Evolutionary conservation across 1,140 invertebrate species (phyloP), one percentile per base, ranked within the genome.

Genomic region (Drosophila simulans): DNA sequence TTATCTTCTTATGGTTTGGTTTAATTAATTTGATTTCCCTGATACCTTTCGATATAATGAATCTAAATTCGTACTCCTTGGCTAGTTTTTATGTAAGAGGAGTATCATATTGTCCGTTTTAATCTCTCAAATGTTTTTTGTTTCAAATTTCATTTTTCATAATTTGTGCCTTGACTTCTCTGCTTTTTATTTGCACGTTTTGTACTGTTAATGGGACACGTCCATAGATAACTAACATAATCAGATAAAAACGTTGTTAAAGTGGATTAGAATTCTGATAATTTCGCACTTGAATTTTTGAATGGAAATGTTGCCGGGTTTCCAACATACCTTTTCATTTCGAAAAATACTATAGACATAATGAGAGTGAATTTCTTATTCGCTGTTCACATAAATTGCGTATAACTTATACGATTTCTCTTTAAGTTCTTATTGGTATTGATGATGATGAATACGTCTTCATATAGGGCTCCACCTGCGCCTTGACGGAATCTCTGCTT

Each of bases 401-500:
- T 17, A 17, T 17, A 17, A 17, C 17, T 17, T 13, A 12, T 22
- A 11, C 13, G 12, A 4, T 2, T 39, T 39, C 2, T 0, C 5
- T 39, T 39, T 39, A n/a, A 5, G 5, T 39, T n/a, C 7, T 5
- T n/a, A 39, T 39, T 39, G 5, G 10, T 31, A 8, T 31, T 31
- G 2, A 8, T 8, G 5, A 7, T 22, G 20, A 22, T 22, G 20
- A 22, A 22, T 22, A 22, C 20, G 20, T 22, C 20, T 22, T 22
- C 4, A 11, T n/a, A 27, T 49, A 94, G 94, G 96, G 96, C 17
- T 98, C 98, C 13, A 99, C 98, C 0, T 98, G 98, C 92, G 98
- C 98, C 0, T 96, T 97, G 91, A 95, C 95, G 51, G 99, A 99
- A 91, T 95, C 96, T 0, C 97, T 99, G 75, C 93, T 99, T 12